Evolutionary conservation across 2,797 vertebrate species (phyloP).

Genomic region (Echiichthys vipera): DNA sequence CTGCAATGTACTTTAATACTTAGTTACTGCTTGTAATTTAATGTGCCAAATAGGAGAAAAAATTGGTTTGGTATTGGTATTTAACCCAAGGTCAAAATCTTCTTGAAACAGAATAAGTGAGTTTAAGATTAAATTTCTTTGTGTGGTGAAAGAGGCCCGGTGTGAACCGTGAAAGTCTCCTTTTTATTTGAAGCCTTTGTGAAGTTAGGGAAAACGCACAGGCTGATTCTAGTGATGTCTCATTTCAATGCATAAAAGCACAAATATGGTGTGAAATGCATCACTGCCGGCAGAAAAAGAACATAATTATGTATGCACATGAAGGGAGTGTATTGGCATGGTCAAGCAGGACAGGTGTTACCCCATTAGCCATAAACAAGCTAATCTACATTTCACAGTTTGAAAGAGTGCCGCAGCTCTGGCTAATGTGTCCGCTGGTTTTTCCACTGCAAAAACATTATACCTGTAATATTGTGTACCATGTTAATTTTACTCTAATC

Average conservation of each 20-base stretch:
- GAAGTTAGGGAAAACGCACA: background rate
- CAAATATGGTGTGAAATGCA: conserved; percentile 3
- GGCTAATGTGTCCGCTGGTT: background rate
- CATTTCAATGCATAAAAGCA: background rate
- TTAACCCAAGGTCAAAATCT: too few species aligned
- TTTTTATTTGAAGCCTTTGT: background rate
- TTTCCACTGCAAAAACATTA: background rate
- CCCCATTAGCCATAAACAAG: conserved; percentile 9
- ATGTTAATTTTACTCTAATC: background rate
- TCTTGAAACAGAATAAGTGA: too few species aligned
- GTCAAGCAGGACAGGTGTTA: conserved; percentile 7
- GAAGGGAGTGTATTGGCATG: conserved; percentile 13
- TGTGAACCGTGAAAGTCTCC: background rate
- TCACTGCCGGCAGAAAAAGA: background rate
- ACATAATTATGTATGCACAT: conserved; percentile 2
- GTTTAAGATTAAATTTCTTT: too few species aligned
- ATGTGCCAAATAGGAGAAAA: too few species aligned
- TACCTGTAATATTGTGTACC: background rate
- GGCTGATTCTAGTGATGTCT: background rate
- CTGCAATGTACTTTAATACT: too few species aligned
- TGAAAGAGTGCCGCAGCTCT: background rate
- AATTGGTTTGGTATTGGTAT: too few species aligned
- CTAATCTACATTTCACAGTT: conserved; percentile 26
- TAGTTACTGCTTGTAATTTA: too few species aligned
- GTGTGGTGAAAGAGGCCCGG: background rate